These are phyloP conservation scores for Petrocephalus schoutedeni DNA, from an alignment of 2,797 vertebrate genomes.

Conservation along the genomic window DNA sequence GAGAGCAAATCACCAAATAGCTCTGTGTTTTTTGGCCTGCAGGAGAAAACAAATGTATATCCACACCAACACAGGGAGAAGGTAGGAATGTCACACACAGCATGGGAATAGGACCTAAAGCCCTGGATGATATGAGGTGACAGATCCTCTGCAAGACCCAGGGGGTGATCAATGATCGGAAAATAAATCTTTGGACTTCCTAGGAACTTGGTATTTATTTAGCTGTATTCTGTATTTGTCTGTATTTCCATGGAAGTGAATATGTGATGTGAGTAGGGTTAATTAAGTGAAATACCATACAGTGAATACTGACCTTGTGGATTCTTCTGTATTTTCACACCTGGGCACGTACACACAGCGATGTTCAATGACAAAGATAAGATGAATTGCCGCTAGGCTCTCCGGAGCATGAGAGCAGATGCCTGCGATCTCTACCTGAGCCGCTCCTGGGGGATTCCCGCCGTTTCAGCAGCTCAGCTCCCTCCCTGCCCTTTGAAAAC, in stretches of 20 bases:
- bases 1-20: neutral
- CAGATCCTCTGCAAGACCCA: neutral
- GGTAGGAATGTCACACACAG: neutral
- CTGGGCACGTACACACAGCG: neutral
- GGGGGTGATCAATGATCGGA: neutral
- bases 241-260: neutral
- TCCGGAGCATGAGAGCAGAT: constrained; percentile 3
- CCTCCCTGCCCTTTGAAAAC: constrained; percentile 1
- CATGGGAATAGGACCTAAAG: neutral
- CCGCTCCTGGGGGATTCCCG: neutral
- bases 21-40: neutral
- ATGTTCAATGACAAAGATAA: neutral
- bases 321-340: neutral
- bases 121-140: neutral
- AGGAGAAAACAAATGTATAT: neutral
- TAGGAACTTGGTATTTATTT: neutral
- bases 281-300: constrained; percentile 1
- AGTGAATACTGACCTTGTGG: neutral
- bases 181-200: neutral
- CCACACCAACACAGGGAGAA: neutral
- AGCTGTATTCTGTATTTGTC: neutral
- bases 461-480: neutral
- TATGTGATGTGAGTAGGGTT: neutral
- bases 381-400: neutral
- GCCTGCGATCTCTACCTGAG: neutral